Evolutionary conservation across 1,140 invertebrate species (phyloP).

Genomic region (Leptonema lineaticorne): DNA sequence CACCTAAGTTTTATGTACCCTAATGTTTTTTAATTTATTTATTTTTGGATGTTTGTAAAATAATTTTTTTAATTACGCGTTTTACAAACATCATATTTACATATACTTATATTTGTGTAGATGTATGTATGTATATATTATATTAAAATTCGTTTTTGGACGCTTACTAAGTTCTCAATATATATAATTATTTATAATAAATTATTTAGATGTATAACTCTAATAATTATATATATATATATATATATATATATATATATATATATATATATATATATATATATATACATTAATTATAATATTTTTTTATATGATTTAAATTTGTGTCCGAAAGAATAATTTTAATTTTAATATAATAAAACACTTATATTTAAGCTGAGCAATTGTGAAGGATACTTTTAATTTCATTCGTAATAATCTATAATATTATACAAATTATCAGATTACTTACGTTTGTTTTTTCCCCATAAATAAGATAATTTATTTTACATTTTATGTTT

Average conservation of each 20-base stretch:
- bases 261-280: too few species aligned
- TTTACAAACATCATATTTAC: not conserved
- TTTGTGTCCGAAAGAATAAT: constrained; percentile 9
- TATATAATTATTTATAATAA: not conserved
- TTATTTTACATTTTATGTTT: not conserved
- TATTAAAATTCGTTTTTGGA: constrained; percentile 28
- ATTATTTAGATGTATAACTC: not conserved
- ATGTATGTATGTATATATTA: too few species aligned
- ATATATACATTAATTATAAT: constrained; percentile 8
- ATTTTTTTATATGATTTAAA: not conserved
- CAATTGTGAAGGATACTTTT: constrained; percentile 19
- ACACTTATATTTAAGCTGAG: constrained; percentile 26
- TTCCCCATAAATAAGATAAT: not conserved
- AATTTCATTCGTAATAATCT: not conserved
- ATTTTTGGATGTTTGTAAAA: too few species aligned
- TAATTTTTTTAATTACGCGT: not conserved
- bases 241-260: too few species aligned
- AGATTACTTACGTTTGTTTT: not conserved
- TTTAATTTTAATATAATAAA: constrained; percentile 17
- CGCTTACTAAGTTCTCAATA: constrained; percentile 20
- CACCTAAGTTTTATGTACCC: constrained; percentile 4
- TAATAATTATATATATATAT: constrained; percentile 22
- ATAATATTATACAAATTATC: not conserved
- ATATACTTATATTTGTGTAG: too few species aligned
- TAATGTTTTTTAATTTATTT: constrained; percentile 7